Conservation (phyloP, 2,888 invertebrate genomes). For the Ophraella communa region DNA sequence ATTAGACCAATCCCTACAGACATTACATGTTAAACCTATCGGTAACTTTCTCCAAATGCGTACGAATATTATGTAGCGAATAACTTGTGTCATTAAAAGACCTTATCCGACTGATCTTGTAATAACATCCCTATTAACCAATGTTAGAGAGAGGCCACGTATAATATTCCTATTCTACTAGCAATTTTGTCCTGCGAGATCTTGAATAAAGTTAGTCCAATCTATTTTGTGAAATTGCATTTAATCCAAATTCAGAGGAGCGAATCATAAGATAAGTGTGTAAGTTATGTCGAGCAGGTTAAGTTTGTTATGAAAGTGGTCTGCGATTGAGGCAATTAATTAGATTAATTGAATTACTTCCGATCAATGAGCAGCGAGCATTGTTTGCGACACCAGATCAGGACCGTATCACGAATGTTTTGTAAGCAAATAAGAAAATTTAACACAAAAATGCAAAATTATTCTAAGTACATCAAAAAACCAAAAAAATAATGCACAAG, state of each 20-base stretch:
- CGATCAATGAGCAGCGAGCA: constrained; percentile 43
- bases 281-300: constrained; percentile 42
- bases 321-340: constrained; percentile 43
- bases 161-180: constrained; percentile 27
- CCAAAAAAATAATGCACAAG: too few relatives aligned
- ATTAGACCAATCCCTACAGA: too few relatives aligned
- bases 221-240: constrained; percentile 39
- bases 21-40: background rate
- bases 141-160: constrained; percentile 26
- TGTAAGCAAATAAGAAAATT: background rate
- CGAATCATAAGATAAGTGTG: constrained; percentile 40
- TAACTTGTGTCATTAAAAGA: constrained; percentile 8
- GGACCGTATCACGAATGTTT: background rate
- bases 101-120: constrained; percentile 14
- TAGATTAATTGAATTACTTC: constrained; percentile 49
- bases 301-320: constrained; percentile 38
- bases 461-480: too few relatives aligned
- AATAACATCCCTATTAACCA: constrained; percentile 21
- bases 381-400: constrained; percentile 9
- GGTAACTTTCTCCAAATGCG: background rate
- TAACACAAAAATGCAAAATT: too few relatives aligned
- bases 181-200: constrained; percentile 29
- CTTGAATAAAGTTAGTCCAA: constrained; percentile 39
- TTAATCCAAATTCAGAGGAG: constrained; percentile 41
- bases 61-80: background rate